Evolutionary conservation across 1,140 invertebrate genomes (phyloP).

Genomic region (Ostrea edulis): DNA sequence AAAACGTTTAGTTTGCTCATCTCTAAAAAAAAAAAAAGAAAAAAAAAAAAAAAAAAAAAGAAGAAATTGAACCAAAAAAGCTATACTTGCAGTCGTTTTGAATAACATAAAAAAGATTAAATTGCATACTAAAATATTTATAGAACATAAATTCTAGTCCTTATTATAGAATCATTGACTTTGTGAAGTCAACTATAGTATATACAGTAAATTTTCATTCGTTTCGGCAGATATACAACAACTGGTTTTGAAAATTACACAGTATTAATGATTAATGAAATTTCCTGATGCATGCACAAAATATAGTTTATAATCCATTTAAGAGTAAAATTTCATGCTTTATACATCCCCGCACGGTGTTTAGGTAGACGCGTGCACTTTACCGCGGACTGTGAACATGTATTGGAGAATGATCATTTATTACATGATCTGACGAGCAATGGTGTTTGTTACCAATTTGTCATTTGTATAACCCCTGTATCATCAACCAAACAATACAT

Average conservation of each 20-base stretch:
- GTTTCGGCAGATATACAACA: neutral
- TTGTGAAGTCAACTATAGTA: neutral
- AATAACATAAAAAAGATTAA: neutral
- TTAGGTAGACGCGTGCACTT: neutral
- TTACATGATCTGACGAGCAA: conserved; percentile 22
- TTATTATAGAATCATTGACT: neutral
- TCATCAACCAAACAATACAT: conserved; percentile 6
- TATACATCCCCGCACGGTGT: neutral
- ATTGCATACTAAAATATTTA: neutral
- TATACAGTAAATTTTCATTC: neutral
- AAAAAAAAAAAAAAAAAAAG: too few relatives aligned
- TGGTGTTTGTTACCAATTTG: conserved; percentile 8
- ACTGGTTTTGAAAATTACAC: conserved; percentile 2
- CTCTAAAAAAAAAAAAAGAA: too few relatives aligned
- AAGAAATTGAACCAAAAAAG: too few relatives aligned
- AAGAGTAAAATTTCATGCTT: neutral
- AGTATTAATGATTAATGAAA: conserved; percentile 27
- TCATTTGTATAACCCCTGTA: conserved; percentile 2
- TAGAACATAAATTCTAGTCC: neutral
- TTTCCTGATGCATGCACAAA: neutral
- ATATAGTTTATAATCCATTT: neutral
- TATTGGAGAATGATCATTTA: neutral
- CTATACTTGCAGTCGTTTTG: neutral
- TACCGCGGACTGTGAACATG: neutral
- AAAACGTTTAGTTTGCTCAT: neutral